Base-by-base conservation (phyloP, 2,888 invertebrate species). In the Caenorhabditis doughertyi region DNA sequence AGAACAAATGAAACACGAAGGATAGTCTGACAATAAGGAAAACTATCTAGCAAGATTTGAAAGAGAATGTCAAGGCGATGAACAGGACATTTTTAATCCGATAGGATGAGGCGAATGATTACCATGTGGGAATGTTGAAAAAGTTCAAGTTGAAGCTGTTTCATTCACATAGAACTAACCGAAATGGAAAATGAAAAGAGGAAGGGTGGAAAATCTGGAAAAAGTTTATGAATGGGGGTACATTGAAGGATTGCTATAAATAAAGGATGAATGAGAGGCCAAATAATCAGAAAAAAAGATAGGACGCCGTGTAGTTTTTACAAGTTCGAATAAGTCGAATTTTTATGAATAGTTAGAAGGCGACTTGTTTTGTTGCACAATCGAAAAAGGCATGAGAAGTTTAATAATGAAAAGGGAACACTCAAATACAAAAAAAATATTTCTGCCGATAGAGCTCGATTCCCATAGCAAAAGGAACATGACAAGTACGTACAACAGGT, bases 141-240 rank as follows among this genome's bases (percentile, higher is more conserved):
- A 21, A 39, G n/a, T n/a, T n/a, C n/a, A n/a, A n/a, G n/a, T 58
- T 39, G 47, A 67, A 76, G 58, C 32, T 68, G 76, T 55, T 76
- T 76, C 76, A 76, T 76, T 76, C 76, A 76, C 68, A 76, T 67
- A 56, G 76, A 76, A 68, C 76, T 68, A 76, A 76, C 76, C 76
- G 76, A 76, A 74, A 58, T 76, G 58, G 53, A 68, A 76, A 76
- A 47, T 65, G 29, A 53, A 51, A 76, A 65, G 44, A 18, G 23
- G 44, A 47, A 18, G 5, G 16, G 13, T 18, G 18, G 44, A 47
- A 67, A 55, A 49, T 42, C 25, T 44, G 58, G 11, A 58, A 58
- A 21, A 32, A 18, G 18, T 68, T n/a, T 67, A 25, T 58, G 65
- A 44, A 29, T 65, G 47, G 21, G 32, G 51, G 27, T 16, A 55